Evolutionary conservation across 2,113 vertebrate species (phyloP).

Genomic region (Ondatra zibethicus): DNA sequence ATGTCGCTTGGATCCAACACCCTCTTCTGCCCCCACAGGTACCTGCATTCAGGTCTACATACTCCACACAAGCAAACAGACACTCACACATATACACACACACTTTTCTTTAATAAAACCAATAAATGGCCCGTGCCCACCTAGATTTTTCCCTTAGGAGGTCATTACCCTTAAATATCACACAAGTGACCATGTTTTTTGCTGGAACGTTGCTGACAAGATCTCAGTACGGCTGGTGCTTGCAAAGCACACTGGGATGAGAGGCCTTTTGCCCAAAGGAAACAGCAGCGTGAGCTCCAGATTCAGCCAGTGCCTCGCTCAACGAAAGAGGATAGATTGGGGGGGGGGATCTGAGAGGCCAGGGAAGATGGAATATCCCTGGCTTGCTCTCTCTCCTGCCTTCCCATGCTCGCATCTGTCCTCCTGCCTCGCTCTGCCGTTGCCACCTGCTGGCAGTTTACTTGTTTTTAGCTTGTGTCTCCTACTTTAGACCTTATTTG

Average conservation of each 20-base stretch:
- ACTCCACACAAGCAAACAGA: background rate
- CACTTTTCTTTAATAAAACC: background rate
- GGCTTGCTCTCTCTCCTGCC: background rate
- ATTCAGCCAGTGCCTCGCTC: background rate
- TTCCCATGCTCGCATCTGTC: background rate
- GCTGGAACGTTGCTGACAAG: background rate
- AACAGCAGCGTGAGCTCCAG: background rate
- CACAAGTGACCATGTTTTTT: background rate
- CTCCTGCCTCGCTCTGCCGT: background rate
- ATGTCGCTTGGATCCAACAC: background rate
- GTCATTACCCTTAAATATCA: background rate
- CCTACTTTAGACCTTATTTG: background rate
- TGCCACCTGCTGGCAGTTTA: background rate
- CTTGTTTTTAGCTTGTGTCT: background rate
- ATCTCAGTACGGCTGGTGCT: background rate
- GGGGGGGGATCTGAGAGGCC: accelerated
- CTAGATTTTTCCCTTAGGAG: conserved; percentile 4
- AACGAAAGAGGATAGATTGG: background rate
- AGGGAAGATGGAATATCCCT: background rate
- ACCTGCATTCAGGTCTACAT: background rate
- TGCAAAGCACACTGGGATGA: background rate
- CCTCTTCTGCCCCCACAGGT: background rate
- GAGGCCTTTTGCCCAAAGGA: background rate
- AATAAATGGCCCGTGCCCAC: background rate
- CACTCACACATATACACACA: background rate